These are phyloP conservation scores for Montipora capitata DNA, from an alignment of 92 coral and sea anemone species.

Conservation along the genomic window DNA sequence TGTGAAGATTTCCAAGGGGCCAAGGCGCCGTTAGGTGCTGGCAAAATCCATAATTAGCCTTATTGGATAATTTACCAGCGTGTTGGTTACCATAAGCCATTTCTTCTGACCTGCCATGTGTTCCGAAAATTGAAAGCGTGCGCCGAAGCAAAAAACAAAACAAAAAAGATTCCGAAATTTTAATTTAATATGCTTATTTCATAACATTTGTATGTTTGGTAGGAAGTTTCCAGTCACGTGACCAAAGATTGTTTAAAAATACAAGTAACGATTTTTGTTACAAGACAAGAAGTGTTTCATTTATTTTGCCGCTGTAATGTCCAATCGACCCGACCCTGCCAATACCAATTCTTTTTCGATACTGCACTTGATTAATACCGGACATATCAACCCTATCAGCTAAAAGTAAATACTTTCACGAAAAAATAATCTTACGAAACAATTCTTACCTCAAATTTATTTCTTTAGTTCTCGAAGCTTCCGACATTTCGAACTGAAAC, in stretches of 20 bases:
- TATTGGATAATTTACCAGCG: background rate
- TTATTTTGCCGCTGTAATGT: background rate
- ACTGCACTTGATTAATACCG: no score
- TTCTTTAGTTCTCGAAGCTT: no score
- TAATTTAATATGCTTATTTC: constrained; percentile 50
- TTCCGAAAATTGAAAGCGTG: background rate
- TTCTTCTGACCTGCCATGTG: background rate
- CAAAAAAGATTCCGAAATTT: background rate
- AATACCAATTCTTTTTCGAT: no score
- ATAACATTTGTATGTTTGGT: constrained; percentile 26
- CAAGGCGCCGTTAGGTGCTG: background rate
- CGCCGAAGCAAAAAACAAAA: no score
- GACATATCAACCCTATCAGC: no score
- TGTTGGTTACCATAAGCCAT: background rate
- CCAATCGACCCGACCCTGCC: background rate
- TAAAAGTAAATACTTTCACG: no score
- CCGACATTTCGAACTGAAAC: no score
- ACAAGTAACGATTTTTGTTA: background rate
- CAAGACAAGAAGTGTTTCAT: background rate
- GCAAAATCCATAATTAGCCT: background rate
- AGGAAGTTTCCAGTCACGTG: constrained; percentile 18
- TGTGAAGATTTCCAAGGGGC: background rate
- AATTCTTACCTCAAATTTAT: no score
- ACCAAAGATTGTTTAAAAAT: background rate
- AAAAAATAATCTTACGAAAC: no score